Base-by-base conservation (phyloP, 2,113 vertebrate species). In the Daboia siamensis region DNA sequence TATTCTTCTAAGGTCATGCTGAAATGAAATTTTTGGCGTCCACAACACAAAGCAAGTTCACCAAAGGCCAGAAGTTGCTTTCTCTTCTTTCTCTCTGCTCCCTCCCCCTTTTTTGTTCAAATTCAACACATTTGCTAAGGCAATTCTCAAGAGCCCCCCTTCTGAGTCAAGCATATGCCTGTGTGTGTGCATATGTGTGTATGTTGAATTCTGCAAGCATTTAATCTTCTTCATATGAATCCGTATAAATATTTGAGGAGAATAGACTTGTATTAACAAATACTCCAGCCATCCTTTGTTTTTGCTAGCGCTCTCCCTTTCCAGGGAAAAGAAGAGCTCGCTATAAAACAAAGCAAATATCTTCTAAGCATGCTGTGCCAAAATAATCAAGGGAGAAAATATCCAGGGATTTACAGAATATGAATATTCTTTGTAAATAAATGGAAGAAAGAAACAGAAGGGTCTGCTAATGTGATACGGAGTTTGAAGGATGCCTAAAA, bases 1-100 rank as follows among this genome's bases (percentile, higher is more conserved):
- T 97, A 95, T 96, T 98, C 97, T 97, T 97, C 97, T 97, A 98
- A 97, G 97, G 97, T 97, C 97, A 98, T 97, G 97, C 97, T 98
- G 92, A 96, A 98, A 98, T 97, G 97, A 97, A 97, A 97, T 95
- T 97, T 96, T 96, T 98, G 97, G 98, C 97, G 96, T 96, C 95
- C 91, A 96, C 96, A 97, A 96, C 96, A 96, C 96, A 97, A 96
- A 97, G 95, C 92, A 94, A 96, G 95, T 96, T 95, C 96, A 97
- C 92, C 90, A 95, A 86, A 96, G 96, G 96, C 97, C 97, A 97
- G 97, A 95, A 97, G 95, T 95, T 97, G 51, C 97, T 97, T 97
- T 97, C 96, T 96, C 94, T 97, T 56, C 97, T 97, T 97, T 96
- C 97, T 95, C 93, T 96, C 95, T 23, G 13, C 93, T n/a, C 51